Conservation (phyloP, 2,888 invertebrate genomes). For the Ceramica pisi region DNA sequence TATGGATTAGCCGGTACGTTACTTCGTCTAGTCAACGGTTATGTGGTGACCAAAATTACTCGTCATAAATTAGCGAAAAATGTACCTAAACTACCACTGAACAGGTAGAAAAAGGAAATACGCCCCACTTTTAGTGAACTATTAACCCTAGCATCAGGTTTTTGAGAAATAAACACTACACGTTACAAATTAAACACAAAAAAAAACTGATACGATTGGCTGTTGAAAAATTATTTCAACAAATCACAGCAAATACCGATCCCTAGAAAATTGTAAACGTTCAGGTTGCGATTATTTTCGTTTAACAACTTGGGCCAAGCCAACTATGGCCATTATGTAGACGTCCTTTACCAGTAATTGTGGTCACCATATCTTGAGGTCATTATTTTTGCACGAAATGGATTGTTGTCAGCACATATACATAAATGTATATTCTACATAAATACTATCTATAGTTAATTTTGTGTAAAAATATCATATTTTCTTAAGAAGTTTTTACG, state of each 20-base stretch:
- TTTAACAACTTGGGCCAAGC: not conserved
- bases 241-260: not conserved
- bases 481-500: slow-evolving; percentile 75
- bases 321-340: not conserved
- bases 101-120: not conserved
- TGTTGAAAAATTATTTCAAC: not conserved
- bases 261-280: not conserved
- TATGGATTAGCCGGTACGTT: slow-evolving; percentile 65
- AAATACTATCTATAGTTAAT: slow-evolving; percentile 58
- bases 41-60: slow-evolving; percentile 63
- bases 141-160: no score
- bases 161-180: no score
- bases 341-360: slow-evolving; percentile 19
- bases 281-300: not conserved
- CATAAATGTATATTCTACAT: slow-evolving; percentile 53
- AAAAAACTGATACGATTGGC: not conserved
- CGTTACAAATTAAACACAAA: not conserved
- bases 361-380: slow-evolving; percentile 52
- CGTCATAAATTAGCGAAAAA: not conserved
- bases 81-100: not conserved
- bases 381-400: slow-evolving; percentile 59
- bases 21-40: slow-evolving; percentile 79
- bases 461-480: slow-evolving; percentile 74
- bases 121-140: no score
- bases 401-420: slow-evolving; percentile 61